Conservation (phyloP, 2,797 vertebrate species). For the Sebastes nivosus region DNA sequence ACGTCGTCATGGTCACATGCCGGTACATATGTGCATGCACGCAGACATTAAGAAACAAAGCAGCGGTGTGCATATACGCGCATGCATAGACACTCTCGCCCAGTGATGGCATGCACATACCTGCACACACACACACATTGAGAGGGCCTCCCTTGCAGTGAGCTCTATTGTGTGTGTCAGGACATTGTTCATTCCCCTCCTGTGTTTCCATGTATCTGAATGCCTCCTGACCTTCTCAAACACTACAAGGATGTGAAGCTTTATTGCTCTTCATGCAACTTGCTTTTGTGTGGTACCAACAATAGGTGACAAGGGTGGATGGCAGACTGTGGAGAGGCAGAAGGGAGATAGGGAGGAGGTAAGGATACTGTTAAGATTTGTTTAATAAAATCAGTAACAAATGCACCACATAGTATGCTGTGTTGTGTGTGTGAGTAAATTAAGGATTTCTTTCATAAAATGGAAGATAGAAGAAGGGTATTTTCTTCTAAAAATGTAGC, state of each 20-base stretch:
- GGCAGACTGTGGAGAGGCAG: constrained; percentile 20
- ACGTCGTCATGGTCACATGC: constrained; percentile 63
- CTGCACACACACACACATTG: constrained; percentile 8
- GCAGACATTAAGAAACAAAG: constrained; percentile 57
- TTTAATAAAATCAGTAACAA: neutral
- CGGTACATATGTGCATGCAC: constrained; percentile 52
- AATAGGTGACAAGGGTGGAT: constrained; percentile 66
- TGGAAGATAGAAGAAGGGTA: neutral
- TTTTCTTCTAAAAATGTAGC: neutral
- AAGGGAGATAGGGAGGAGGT: constrained; percentile 42
- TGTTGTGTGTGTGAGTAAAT: neutral
- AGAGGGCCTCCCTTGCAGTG: constrained; percentile 34
- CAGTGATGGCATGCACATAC: constrained; percentile 5
- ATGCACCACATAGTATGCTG: neutral
- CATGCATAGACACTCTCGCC: constrained; percentile 16
- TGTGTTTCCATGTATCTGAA: constrained; percentile 82
- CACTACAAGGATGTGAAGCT: constrained; percentile 63
- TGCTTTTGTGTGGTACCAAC: constrained; percentile 83
- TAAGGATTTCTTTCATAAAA: neutral
- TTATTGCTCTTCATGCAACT: constrained; percentile 87
- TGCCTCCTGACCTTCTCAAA: constrained; percentile 79
- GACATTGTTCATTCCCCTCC: constrained; percentile 78
- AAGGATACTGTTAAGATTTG: constrained; percentile 1
- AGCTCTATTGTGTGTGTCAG: constrained; percentile 59
- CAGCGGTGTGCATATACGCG: constrained; percentile 28